Base-by-base conservation (phyloP, 1,140 invertebrate species). In the Phortica variegata region DNA sequence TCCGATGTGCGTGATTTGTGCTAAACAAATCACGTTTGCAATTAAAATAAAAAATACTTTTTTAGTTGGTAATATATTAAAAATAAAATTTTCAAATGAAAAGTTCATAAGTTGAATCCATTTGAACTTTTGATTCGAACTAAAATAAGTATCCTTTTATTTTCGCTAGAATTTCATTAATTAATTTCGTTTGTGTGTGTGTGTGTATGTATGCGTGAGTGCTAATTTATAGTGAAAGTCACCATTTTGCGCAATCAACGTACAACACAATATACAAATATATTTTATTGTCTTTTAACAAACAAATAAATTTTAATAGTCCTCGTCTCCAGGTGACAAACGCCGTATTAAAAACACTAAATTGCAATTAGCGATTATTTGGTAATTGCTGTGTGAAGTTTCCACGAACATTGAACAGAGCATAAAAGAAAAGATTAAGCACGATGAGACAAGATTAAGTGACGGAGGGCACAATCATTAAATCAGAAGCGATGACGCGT, bases 231-330 rank as follows among this genome's bases (percentile, higher is more conserved):
- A n/a, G n/a, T n/a, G n/a, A n/a, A n/a, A n/a, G n/a, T n/a, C n/a
- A n/a, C n/a, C n/a, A n/a, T n/a, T n/a, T n/a, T n/a, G n/a, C n/a
- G n/a, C n/a, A n/a, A n/a, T n/a, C n/a, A n/a, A n/a, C n/a, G n/a
- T n/a, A n/a, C 4, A 36, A n/a, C 12, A 36, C 13, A n/a, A 16
- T 6, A 36, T 13, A 36, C 6, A 16, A 5, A 16, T n/a, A 38
- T 46, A 23, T 54, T 45, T 36, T 42, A 46, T 51, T 58, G 43
- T 47, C 52, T 46, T 33, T 49, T 9, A 43, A 55, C 52, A 52
- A 58, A 60, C 13, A 59, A 53, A 61, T 61, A 61, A 61, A 61
- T 61, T 61, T 61, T 59, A 61, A 61, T 61, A 53, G 53, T 56
- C 41, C 33, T n/a, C n/a, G 58, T 59, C 58, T 46, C 56, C 42